Evolutionary conservation across 2,888 invertebrate species (phyloP), one percentile per base, ranked within the genome.

Genomic region (Pristionchus exspectatus): DNA sequence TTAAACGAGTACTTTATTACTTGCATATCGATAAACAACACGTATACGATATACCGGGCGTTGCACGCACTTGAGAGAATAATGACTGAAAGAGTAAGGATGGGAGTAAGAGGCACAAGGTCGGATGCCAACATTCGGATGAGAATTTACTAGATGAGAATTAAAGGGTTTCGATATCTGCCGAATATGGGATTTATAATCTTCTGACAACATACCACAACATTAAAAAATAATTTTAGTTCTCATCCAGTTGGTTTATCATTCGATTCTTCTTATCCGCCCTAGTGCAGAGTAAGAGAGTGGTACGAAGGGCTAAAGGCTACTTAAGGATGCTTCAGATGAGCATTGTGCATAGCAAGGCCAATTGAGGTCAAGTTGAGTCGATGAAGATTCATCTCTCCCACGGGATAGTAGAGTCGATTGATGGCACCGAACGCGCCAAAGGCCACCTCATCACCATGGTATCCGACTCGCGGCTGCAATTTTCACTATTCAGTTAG

Each of bases 371-470:
- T 74, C 56, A 63, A 56, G 56, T 88, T 88, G 74, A 88, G 1
- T 12, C 63, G 56, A n/a, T n/a, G 56, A 14, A 88, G 74, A 24
- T 10, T 44, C 30, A 88, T 30, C 30, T 88, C 87, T 54, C 87
- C 87, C 12, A 88, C 56, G 4, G 87, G 87, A 27, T 88, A 88
- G 56, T 88, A 56, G 21, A 88, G 74, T 56, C 87, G 54, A 50
- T 88, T 88, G 72, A 88, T 72, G 7, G 74, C 74, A 9, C 87
- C 87, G 54, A 88, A 74, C 56, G 87, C 38, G 56, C 56, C 56
- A 21, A 56, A 56, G 56, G 56, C 56, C 56, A 56, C 74, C 24
- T 88, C 87, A 24, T 88, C 87, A 63, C 87, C 87, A 63, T 88
- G 87, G 87, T 18, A 87, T 38, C 24, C 66, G 85, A 59, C 63